phyloP scores from a whole-genome alignment of 2,113 vertebrate species.

The Elephas maximus region DNA sequence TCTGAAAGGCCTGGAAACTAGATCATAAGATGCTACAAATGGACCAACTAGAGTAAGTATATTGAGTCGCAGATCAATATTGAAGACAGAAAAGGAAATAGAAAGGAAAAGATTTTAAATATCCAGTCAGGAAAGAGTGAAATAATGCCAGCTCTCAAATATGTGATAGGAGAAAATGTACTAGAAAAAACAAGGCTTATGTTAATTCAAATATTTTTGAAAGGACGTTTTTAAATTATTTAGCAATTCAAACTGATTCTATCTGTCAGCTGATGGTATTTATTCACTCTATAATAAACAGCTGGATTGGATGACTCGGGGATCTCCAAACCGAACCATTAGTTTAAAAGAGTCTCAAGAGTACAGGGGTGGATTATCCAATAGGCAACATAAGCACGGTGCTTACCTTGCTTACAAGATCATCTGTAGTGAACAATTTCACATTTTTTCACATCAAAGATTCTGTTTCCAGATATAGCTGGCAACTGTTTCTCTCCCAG shows the following conservation, averaged over 20 bases:
- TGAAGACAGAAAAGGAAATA: background rate
- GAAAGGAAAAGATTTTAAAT: conserved; percentile 33
- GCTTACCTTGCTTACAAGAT: too few relatives aligned
- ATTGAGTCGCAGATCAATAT: conserved; percentile 41
- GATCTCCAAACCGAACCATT: background rate
- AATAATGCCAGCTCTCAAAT: background rate
- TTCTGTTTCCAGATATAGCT: too few relatives aligned
- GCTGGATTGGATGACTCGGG: fast-evolving
- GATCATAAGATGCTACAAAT: conserved; percentile 65
- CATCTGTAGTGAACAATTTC: too few relatives aligned
- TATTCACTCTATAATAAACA: background rate
- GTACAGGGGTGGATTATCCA: too few relatives aligned
- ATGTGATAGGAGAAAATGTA: background rate
- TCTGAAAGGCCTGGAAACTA: conserved; percentile 73
- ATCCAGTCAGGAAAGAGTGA: background rate
- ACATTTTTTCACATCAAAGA: too few relatives aligned
- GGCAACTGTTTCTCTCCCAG: too few relatives aligned
- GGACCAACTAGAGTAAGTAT: conserved; percentile 39
- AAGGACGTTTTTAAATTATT: conserved; percentile 43
- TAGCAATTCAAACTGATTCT: conserved; percentile 41
- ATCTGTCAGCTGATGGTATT: background rate
- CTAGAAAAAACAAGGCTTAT: background rate
- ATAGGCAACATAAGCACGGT: too few relatives aligned
- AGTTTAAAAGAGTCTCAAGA: background rate
- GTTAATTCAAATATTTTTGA: conserved; percentile 35